phyloP scores from a whole-genome alignment of 2,113 vertebrate genomes.

The Oostethus manadensis region DNA sequence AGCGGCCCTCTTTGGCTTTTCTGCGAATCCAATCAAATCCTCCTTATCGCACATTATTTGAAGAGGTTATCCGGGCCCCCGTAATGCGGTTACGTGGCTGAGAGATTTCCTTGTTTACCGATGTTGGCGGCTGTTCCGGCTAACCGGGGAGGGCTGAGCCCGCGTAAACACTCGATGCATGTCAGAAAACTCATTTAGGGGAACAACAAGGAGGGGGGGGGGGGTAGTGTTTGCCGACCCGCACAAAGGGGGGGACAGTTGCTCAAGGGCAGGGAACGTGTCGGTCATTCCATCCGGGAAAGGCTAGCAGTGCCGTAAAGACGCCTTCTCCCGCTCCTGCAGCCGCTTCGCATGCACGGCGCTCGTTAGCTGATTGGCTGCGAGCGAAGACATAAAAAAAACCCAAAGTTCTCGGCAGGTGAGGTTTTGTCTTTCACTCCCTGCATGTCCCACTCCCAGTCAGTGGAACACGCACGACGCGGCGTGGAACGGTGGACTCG shows the following conservation, averaged over 20 bases:
- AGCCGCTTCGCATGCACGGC: slow-evolving; percentile 52
- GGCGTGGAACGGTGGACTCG: neutral
- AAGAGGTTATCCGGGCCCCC: slow-evolving; percentile 89
- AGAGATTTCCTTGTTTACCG: slow-evolving; percentile 93
- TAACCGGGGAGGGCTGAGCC: slow-evolving; percentile 53
- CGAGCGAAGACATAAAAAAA: slow-evolving; percentile 42
- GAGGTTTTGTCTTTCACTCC: slow-evolving; percentile 11
- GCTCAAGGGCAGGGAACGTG: slow-evolving; percentile 66
- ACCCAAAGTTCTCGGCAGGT: slow-evolving; percentile 2
- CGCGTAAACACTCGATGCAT: slow-evolving; percentile 85
- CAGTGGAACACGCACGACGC: neutral
- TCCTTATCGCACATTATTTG: slow-evolving; percentile 98
- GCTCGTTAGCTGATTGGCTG: slow-evolving; percentile 65
- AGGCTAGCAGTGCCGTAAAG: slow-evolving; percentile 47
- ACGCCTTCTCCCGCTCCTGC: slow-evolving; percentile 46
- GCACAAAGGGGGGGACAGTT: slow-evolving; percentile 47
- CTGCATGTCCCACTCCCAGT: neutral
- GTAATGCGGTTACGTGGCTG: slow-evolving; percentile 93
- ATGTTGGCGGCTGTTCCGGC: slow-evolving; percentile 87
- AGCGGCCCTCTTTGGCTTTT: slow-evolving; percentile 53
- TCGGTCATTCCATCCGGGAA: slow-evolving; percentile 57
- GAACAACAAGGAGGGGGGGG: slow-evolving; percentile 52
- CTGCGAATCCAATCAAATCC: slow-evolving; percentile 95
- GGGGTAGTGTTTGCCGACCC: slow-evolving; percentile 26
- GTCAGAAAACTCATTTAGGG: slow-evolving; percentile 88